These are phyloP conservation scores for Calidris pygmaea DNA, from an alignment of 2,113 vertebrate species.

Conservation along the genomic window DNA sequence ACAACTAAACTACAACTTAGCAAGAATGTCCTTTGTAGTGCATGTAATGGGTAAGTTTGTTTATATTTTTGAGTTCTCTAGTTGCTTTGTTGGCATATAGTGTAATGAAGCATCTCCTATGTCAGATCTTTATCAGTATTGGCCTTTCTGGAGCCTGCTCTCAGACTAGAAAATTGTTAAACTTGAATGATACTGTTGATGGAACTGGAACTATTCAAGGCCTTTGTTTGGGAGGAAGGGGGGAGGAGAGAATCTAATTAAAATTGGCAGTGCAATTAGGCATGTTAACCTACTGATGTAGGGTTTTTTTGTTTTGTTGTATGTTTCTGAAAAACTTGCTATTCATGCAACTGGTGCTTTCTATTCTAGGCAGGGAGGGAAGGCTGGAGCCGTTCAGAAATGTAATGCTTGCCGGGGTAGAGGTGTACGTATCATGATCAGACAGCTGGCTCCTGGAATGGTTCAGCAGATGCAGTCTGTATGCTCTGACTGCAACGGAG, in stretches of 20 bases:
- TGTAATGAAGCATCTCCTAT: not conserved
- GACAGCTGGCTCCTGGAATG: slow-evolving; percentile 98
- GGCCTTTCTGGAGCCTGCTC: not conserved
- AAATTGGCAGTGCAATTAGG: not conserved
- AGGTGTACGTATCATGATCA: slow-evolving; percentile 95
- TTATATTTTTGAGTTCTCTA: not conserved
- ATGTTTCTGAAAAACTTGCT: not conserved
- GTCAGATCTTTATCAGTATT: not conserved
- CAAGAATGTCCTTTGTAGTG: slow-evolving; percentile 96
- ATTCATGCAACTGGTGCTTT: not conserved
- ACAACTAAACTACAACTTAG: slow-evolving; percentile 98
- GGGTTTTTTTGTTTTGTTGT: not conserved
- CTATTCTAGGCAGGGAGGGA: slow-evolving; percentile 90
- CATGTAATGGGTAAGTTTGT: slow-evolving; percentile 92
- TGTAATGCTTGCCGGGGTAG: slow-evolving; percentile 92
- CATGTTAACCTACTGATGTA: not conserved
- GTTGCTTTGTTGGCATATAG: not conserved
- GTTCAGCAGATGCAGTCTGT: slow-evolving; percentile 99
- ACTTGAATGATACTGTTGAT: not conserved
- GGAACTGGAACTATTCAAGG: not conserved
- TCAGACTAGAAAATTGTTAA: not conserved
- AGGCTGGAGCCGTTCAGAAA: slow-evolving; percentile 95
- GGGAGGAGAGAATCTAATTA: not conserved
- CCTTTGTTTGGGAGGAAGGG: not conserved
- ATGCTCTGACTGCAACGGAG: slow-evolving; percentile 95